Percentiles rank a stretch among this genome's conserved stretches.
These are phyloP conservation scores for Drosophila diplacantha DNA, from an alignment of 2,888 invertebrate species.

Conservation along the genomic window DNA sequence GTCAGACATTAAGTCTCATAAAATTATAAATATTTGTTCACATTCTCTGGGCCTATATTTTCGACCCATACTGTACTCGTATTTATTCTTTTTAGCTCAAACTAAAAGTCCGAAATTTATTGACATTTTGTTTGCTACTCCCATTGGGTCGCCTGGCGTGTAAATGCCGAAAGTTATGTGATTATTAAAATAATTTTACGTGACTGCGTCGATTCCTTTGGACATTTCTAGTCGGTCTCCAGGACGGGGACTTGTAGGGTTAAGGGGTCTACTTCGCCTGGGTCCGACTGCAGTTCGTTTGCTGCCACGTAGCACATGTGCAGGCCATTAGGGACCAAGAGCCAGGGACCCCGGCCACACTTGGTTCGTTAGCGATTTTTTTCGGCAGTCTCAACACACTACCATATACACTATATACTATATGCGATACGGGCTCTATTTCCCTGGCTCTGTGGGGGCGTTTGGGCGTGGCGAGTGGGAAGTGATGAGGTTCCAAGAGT, in stretches of 20 bases:
- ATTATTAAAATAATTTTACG: conserved; percentile 72
- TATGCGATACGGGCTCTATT: conserved; percentile 46
- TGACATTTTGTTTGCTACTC: conserved; percentile 60
- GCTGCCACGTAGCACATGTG: conserved; percentile 68
- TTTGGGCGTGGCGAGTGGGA: conserved; percentile 37
- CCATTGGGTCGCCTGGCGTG: conserved; percentile 63
- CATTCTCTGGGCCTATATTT: not conserved
- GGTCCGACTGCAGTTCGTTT: conserved; percentile 62
- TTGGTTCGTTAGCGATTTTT: conserved; percentile 68
- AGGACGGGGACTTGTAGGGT: conserved; percentile 6
- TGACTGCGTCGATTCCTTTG: conserved; percentile 71
- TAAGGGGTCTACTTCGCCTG: conserved; percentile 1
- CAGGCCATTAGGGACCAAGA: conserved; percentile 61
- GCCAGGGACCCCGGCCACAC: conserved; percentile 48
- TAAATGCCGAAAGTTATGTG: conserved; percentile 73
- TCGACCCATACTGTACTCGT: not conserved
- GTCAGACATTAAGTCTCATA: not conserved
- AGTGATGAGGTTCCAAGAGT: conserved; percentile 28
- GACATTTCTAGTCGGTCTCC: conserved; percentile 44
- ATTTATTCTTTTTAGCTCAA: conserved; percentile 13
- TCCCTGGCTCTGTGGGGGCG: conserved; percentile 45
- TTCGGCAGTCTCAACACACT: conserved; percentile 35
- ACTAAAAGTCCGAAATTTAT: conserved; percentile 50
- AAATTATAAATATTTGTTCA: not conserved
- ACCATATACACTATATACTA: conserved; percentile 13